These are phyloP conservation scores for Siderastrea radians DNA, from an alignment of 92 coral and sea anemone genomes.

Conservation along the genomic window DNA sequence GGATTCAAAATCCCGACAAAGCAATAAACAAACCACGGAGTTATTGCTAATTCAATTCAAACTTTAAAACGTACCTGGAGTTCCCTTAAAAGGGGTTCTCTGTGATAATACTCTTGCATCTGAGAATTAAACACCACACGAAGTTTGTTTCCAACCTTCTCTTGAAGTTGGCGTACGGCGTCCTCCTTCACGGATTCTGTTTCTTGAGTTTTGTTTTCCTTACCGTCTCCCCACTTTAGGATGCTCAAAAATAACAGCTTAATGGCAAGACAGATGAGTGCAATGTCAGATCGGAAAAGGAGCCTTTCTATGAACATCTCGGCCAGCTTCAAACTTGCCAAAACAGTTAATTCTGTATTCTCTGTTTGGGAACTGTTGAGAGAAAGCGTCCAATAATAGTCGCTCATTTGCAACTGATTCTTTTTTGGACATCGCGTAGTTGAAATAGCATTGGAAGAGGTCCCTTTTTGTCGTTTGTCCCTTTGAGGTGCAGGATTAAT, in stretches of 20 bases:
- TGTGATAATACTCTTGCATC: not conserved
- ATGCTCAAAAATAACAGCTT: slow-evolving; percentile 22
- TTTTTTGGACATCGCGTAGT: too few species aligned
- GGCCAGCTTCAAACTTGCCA: slow-evolving; percentile 1
- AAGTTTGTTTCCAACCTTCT: not conserved
- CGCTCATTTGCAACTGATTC: too few species aligned
- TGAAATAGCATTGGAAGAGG: too few species aligned
- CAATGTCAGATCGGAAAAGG: not conserved
- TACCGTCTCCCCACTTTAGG: not conserved
- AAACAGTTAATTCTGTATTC: not conserved
- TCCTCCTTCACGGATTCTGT: not conserved
- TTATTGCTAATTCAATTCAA: not conserved
- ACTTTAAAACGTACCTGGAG: slow-evolving; percentile 4
- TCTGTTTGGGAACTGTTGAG: not conserved
- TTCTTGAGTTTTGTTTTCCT: not conserved
- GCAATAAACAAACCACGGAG: not conserved
- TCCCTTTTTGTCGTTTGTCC: too few species aligned
- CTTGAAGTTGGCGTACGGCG: not conserved
- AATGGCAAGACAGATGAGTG: not conserved
- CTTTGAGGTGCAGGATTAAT: too few species aligned
- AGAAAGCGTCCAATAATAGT: not conserved
- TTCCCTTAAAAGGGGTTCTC: slow-evolving; percentile 6
- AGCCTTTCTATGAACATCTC: not conserved
- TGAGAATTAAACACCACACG: not conserved
- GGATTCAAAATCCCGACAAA: too few species aligned